Base-by-base conservation (phyloP, 2,113 vertebrate genomes). In the Lophotis ruficrista region DNA sequence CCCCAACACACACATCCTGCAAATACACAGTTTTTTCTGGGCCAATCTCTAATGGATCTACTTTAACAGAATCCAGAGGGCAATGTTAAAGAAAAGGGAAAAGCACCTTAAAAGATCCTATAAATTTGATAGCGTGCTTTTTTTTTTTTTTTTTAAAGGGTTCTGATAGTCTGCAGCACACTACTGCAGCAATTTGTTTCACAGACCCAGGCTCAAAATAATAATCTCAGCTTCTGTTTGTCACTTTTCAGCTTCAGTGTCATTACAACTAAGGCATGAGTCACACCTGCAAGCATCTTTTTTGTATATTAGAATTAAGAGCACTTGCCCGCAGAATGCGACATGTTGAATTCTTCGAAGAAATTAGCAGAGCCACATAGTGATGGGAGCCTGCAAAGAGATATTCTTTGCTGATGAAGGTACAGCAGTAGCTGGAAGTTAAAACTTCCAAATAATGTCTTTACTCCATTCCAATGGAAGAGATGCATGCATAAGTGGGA, bases 251-350 rank as follows among this genome's bases (percentile, higher is more conserved):
- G 79, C 76, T 88, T 83, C 71, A 30, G 19, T 93, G 85, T 82
- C 70, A 79, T 85, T 94, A 94, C 48, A 91, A 61, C 50, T 88
- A 88, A 88, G 53, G 68, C 0, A 0, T 83, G 76, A 89, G 79
- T 70, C 88, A 89, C 79, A 90, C n/a, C 68, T 89, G 41, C 79
- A 90, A 86, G 56, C 86, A 77, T 92, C 93, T 37, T 85, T 78
- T 68, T 92, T 90, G 51, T 73, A 57, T 47, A 18, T 76, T 51
- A 83, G 71, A 61, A 31, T 10, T 53, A 62, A 61, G 50, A 90
- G 68, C 1, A 4, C 10, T 86, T 92, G 66, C 50, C 88, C 8
- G 1, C 83, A 69, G 75, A 27, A 41, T 13, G 50, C 75, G 43
- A 62, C 15, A 4, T 1, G 2, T 28, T 62, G 33, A 48, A 9